A percentile compares a stretch with the other conserved stretches of the same genome.
phyloP scores from a whole-genome alignment of 2,888 invertebrate genomes.

The Drosophila robusta region DNA sequence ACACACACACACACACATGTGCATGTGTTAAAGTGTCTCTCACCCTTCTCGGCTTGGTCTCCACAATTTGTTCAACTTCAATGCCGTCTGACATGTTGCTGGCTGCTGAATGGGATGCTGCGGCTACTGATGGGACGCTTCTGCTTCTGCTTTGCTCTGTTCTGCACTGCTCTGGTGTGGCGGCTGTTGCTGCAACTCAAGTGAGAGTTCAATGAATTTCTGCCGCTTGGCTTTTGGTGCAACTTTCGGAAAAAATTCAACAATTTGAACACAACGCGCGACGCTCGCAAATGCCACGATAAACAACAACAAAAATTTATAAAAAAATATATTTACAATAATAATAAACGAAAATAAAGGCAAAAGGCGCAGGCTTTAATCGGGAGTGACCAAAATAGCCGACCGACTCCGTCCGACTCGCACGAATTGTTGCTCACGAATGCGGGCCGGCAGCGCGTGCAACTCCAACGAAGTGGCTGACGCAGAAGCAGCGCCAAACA shows the following conservation, averaged over 20 bases:
- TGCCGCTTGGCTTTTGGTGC: conserved; percentile 38
- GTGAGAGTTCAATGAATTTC: conserved; percentile 60
- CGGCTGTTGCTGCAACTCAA: conserved; percentile 48
- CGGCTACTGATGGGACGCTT: conserved; percentile 30
- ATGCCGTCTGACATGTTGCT: conserved; percentile 86
- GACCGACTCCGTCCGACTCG: conserved; percentile 77
- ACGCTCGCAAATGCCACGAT: conserved; percentile 10
- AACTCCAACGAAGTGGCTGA: conserved; percentile 77
- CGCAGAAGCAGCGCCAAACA: conserved; percentile 56
- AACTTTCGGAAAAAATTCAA: conserved; percentile 17
- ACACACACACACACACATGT: conserved; percentile 15
- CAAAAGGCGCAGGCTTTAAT: conserved; percentile 34
- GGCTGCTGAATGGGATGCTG: conserved; percentile 44
- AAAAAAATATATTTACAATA: conserved; percentile 21
- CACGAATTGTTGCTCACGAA: conserved; percentile 81
- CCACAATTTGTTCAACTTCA: conserved; percentile 87
- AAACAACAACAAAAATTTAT: conserved; percentile 46
- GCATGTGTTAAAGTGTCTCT: conserved; percentile 71
- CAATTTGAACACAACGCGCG: conserved; percentile 27
- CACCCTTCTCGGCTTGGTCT: conserved; percentile 89
- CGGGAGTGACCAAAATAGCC: conserved; percentile 42
- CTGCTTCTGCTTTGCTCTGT: conserved; percentile 9
- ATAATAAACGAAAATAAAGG: conserved; percentile 28
- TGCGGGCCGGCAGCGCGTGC: conserved; percentile 67
- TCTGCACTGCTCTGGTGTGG: conserved; percentile 11